Conservation (phyloP, 1,140 invertebrate species). For the Ceratoteleas bidentatus region DNA sequence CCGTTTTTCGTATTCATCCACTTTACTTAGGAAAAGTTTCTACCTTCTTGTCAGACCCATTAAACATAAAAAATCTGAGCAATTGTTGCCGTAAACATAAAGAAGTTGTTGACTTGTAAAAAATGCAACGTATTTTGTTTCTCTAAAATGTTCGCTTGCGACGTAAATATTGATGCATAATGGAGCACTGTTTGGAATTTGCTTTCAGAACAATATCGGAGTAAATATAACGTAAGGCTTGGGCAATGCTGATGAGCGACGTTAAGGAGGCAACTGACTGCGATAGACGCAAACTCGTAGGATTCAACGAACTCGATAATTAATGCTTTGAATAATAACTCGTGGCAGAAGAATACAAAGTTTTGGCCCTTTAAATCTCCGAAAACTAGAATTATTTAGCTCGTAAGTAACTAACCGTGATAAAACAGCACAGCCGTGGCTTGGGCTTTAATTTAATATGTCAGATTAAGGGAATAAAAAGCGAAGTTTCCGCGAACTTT, state of each 20-base stretch:
- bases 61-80: no score
- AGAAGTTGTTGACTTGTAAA: neutral
- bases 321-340: conserved; percentile 39
- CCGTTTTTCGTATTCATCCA: no score
- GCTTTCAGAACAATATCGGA: conserved; percentile 49
- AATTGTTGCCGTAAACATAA: no score
- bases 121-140: conserved; percentile 1
- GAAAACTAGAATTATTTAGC: conserved; percentile 25
- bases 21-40: no score
- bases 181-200: conserved; percentile 43
- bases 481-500: conserved; percentile 24
- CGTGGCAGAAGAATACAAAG: conserved; percentile 18
- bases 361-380: conserved; percentile 29
- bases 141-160: neutral
- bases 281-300: conserved; percentile 23
- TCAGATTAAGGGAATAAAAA: conserved; percentile 27
- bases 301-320: conserved; percentile 31
- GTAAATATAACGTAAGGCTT: conserved; percentile 33
- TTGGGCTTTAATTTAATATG: conserved; percentile 25
- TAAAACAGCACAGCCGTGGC: conserved; percentile 3
- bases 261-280: conserved; percentile 23
- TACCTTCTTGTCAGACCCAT: no score
- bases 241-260: conserved; percentile 20
- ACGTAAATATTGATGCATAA: conserved; percentile 25
- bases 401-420: conserved; percentile 23